Evolutionary conservation across 2,797 vertebrate genomes (phyloP).

Genomic region (Sebastes goodei): DNA sequence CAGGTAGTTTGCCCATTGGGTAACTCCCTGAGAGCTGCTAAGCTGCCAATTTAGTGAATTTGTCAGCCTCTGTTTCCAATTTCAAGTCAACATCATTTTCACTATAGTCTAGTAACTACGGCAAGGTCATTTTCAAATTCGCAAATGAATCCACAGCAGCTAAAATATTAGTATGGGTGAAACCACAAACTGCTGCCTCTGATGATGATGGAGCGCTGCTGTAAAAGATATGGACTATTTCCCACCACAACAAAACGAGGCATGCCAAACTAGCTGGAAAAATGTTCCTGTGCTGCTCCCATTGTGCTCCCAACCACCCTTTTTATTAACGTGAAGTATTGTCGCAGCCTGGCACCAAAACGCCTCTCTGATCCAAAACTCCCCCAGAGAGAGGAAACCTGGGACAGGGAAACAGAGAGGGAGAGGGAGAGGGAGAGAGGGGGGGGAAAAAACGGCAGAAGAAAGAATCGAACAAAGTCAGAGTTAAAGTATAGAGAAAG

Average conservation of each 20-base stretch:
- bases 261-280: slow-evolving; percentile 42
- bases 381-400: slow-evolving; percentile 60
- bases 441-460: background rate
- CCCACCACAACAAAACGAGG: slow-evolving; percentile 41
- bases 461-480: slow-evolving; percentile 47
- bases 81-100: slow-evolving; percentile 26
- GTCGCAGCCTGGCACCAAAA: slow-evolving; percentile 66
- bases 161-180: slow-evolving; percentile 25
- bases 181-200: slow-evolving; percentile 29
- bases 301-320: slow-evolving; percentile 60
- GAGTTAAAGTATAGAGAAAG: slow-evolving; percentile 43
- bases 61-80: slow-evolving; percentile 37
- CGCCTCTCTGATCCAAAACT: slow-evolving; percentile 67
- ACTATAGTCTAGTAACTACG: slow-evolving; percentile 7
- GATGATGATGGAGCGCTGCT: slow-evolving; percentile 50
- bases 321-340: slow-evolving; percentile 72
- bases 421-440: background rate
- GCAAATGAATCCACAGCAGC: slow-evolving; percentile 19
- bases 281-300: slow-evolving; percentile 44
- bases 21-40: slow-evolving; percentile 20
- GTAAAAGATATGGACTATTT: slow-evolving; percentile 34
- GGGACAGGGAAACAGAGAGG: slow-evolving; percentile 28
- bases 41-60: slow-evolving; percentile 26
- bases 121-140: slow-evolving; percentile 24
- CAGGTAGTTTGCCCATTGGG: slow-evolving; percentile 15